These are phyloP conservation scores for Ylistrum balloti DNA, from an alignment of 1,140 invertebrate species.

Conservation along the genomic window DNA sequence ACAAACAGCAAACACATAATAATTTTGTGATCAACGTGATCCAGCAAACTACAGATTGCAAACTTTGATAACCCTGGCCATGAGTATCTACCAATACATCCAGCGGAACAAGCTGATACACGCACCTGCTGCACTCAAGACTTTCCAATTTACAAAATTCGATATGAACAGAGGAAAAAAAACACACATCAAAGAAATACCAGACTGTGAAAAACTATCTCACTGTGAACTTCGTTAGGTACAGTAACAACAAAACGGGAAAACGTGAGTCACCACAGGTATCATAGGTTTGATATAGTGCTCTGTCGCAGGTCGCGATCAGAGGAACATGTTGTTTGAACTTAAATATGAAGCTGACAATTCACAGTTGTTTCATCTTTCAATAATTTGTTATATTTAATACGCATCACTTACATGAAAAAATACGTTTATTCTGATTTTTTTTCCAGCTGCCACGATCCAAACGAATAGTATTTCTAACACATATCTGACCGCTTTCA, in stretches of 20 bases:
- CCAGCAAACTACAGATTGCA: no score
- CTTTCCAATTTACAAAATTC: constrained; percentile 35
- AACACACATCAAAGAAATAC: neutral
- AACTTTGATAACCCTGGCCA: no score
- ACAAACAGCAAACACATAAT: no score
- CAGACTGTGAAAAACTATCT: neutral
- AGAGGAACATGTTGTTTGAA: neutral
- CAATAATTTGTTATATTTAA: neutral
- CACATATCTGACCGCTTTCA: no score
- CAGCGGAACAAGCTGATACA: neutral
- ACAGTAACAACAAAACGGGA: neutral
- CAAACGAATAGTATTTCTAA: no score
- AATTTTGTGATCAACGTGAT: no score
- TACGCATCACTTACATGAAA: neutral
- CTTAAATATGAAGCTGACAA: constrained; percentile 3
- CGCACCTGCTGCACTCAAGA: constrained; percentile 15
- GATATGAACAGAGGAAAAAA: neutral
- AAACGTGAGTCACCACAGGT: neutral
- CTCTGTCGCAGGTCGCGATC: neutral
- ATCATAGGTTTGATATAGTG: neutral
- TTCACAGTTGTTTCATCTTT: neutral
- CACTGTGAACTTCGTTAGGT: neutral
- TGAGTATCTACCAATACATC: neutral
- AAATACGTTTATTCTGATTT: no score
- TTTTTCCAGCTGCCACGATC: no score